Base-by-base conservation (phyloP, 2,888 invertebrate species). In the Ophioninae sp. region DNA sequence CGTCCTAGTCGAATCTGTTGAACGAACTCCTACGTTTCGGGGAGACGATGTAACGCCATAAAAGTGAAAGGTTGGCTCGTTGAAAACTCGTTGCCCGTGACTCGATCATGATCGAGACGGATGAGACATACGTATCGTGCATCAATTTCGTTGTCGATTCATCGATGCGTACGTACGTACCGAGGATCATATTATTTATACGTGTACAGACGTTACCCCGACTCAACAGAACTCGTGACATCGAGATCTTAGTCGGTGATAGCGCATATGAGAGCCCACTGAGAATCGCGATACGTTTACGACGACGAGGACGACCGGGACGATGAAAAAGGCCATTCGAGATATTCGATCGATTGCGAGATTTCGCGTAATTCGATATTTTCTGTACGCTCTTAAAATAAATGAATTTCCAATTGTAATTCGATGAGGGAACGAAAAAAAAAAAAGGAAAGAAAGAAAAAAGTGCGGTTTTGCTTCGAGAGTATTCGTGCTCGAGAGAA, bases 51-150 rank as follows among this genome's bases (percentile, higher is more conserved):
- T 79, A 79, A 67, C 67, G 59, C 67, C 22, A 72, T 72, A 79
- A 84, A 84, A 84, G 84, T 84, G 84, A 84, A 84, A 84, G 84
- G 84, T 84, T 81, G 51, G 51, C 77, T 67, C 64, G 84, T 79
- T 79, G 75, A 81, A 81, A 81, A 84, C 84, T 81, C 81, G 84
- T 79, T 84, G 81, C 84, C 84, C 84, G 81, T 84, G 84, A 79
- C 75, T 81, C 84, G 83, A 80, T 83, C 77, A 78, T 58, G 81
- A 84, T 84, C 81, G 78, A 79, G 79, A 79, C 30, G 30, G 56
- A 73, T 67, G 58, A 67, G 65, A 75, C 65, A 71, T 75, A 74
- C 74, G 30, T 30, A 79, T 81, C 79, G 81, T 81, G 75, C 81
- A 84, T 84, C 84, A 79, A 81, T 84, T 76, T 76, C 71, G 67